A percentile compares a stretch with the other conserved stretches of the same genome.
phyloP scores from a whole-genome alignment of 2,113 vertebrate genomes.

The Melanocharis versteri region DNA sequence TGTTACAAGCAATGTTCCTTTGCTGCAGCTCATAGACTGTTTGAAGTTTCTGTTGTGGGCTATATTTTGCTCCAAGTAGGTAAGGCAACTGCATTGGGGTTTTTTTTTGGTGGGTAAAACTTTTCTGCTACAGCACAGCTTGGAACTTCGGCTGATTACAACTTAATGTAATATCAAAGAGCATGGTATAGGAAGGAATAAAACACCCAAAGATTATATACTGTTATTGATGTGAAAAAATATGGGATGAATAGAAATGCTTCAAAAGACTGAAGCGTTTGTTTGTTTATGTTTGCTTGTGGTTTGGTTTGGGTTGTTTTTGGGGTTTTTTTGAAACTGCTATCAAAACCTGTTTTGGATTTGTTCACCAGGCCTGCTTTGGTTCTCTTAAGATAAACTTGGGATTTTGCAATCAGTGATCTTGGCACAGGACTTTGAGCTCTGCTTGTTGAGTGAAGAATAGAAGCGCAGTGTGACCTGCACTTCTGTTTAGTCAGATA shows the following conservation, averaged over 20 bases:
- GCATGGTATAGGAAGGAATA: not conserved
- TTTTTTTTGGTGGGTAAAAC: not conserved
- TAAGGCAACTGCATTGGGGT: not conserved
- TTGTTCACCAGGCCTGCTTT: not conserved
- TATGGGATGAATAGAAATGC: not conserved
- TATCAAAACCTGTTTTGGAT: not conserved
- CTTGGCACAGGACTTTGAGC: not conserved
- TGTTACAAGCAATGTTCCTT: not conserved
- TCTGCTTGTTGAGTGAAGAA: not conserved
- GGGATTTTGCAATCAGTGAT: not conserved
- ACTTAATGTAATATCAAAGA: not conserved
- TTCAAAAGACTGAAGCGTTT: not conserved
- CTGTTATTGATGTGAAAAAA: not conserved
- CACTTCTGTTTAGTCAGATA: not conserved
- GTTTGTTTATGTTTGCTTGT: not conserved
- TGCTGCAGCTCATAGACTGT: not conserved
- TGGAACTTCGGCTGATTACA: not conserved
- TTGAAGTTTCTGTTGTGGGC: not conserved
- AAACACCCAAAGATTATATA: not conserved
- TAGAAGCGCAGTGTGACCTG: not conserved
- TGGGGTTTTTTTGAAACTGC: not conserved
- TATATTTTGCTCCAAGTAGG: not conserved
- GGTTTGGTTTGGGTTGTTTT: not conserved
- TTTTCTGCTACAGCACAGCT: not conserved
- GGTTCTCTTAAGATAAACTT: not conserved